Base-by-base conservation (phyloP, 2,888 invertebrate genomes). In the Hirudinaria manillensis region DNA sequence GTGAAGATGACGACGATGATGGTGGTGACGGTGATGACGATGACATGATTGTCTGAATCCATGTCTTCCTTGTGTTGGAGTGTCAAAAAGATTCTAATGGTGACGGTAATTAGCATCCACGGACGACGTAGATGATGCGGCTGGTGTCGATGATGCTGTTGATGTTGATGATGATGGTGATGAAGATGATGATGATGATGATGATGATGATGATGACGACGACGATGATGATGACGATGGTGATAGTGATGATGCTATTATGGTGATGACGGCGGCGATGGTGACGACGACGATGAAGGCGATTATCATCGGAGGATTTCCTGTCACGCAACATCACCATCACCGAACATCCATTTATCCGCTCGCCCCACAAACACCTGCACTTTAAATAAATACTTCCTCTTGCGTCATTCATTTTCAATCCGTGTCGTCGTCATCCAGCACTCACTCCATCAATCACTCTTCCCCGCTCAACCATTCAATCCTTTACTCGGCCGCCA, bases 111-210 rank as follows among this genome's bases (percentile, higher is more conserved):
- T 45, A 61, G 61, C 24, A 29, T 24, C 24, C 61, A 61, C 13
- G 19, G 19, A 29, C 10, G 61, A 61, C n/a, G 61, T 19, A 1
- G 61, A 61, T 10, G 61, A 61, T 61, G 19, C 1, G 13, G 61
- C 13, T 29, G 61, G 21, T 13, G 61, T 3, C 13, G 27, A 13
- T 27, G 61, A 13, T 21, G 61, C 13, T 61, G 61, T 19, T 61
- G 61, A 61, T 29, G 53, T 53, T 53, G 53, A 53, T 53, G 53
- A 53, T 53, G 53, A 53, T 21, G 53, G 21, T 53, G 53, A 53
- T 53, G 53, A 53, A 19, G 53, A 53, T 21, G 53, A 53, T 21
- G 53, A 53, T 21, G 53, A 53, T 19, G 53, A 53, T 53, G 53
- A 53, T 53, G 53, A 53, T 21, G 53, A 21, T 53, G 21, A 21